Percentiles rank a stretch among this genome's conserved stretches.
phyloP scores from a whole-genome alignment of 2,888 invertebrate species.

The Machimus atricapillus region DNA sequence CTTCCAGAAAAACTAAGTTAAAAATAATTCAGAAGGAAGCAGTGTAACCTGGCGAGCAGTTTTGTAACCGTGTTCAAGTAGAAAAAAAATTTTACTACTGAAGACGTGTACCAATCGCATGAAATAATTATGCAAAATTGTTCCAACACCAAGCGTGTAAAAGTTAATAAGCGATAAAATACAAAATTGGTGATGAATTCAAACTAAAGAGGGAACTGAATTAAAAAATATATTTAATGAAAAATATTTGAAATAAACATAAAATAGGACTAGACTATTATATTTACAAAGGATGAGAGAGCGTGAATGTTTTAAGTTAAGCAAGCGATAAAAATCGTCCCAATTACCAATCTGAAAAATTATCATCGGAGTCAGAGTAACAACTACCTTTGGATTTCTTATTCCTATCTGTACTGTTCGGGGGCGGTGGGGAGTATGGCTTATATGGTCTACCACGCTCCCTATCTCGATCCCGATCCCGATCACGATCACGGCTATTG shows the following conservation, averaged over 20 bases:
- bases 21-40: background rate
- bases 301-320: background rate
- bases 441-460: conserved; percentile 36
- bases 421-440: conserved; percentile 35
- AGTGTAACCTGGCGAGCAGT: background rate
- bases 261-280: conserved; percentile 4
- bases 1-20: background rate
- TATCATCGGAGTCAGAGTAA: conserved; percentile 41
- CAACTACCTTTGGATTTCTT: conserved; percentile 47
- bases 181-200: background rate
- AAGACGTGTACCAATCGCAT: background rate
- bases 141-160: background rate
- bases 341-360: conserved; percentile 32
- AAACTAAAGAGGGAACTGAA: background rate
- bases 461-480: conserved; percentile 1
- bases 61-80: background rate
- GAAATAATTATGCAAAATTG: background rate
- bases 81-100: no score
- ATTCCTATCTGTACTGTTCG: conserved; percentile 42
- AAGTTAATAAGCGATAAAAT: background rate
- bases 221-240: background rate
- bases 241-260: background rate
- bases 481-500: background rate
- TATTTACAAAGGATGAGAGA: background rate
- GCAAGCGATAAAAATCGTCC: background rate